Base-by-base conservation (phyloP, 2,888 invertebrate genomes). In the Agonopterix alstromeriana region DNA sequence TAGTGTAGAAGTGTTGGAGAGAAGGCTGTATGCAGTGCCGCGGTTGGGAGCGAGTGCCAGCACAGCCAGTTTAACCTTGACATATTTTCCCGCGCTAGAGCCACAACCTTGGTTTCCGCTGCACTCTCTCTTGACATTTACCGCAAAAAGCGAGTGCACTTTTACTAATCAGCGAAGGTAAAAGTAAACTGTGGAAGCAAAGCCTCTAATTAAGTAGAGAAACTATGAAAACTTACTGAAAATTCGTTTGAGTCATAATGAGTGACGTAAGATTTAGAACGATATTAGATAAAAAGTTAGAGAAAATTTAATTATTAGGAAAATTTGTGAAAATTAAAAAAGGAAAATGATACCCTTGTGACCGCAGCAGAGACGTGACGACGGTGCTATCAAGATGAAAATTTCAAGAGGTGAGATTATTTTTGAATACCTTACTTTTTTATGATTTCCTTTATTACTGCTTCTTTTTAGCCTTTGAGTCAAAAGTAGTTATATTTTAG, bases 21-120 rank as follows among this genome's bases (percentile, higher is more conserved):
- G 58, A 57, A 66, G 62, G 66, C 64, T 66, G 63, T 70, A 77
- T 74, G 77, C 77, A 72, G 78, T 73, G 74, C 68, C 69, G 76
- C 74, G 74, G 68, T 73, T 65, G 27, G 27, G 5, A 27, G 7
- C 5, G 5, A 27, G 27, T 27, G 67, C 71, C 70, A 75, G 73
- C 71, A 27, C 73, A 68, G 62, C 42, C 12, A 11, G 67, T 79
- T 27, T 27, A 82, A 84, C 87, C 87, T 88, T 88, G 87, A 85
- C 87, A 86, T 81, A 65, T 73, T 87, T 85, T 85, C 82, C 84
- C 85, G 83, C 86, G 82, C 73, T 79, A 66, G 73, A 70, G 70
- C 70, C 70, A 65, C 73, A 75, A 77, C 80, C 82, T 84, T 82
- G 79, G 79, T 82, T 81, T 81, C 72, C 67, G 71, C 78, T 83